Evolutionary conservation across 2,113 vertebrate genomes (phyloP), one percentile per base, ranked within the genome.

Genomic region (Arothron firmamentum): DNA sequence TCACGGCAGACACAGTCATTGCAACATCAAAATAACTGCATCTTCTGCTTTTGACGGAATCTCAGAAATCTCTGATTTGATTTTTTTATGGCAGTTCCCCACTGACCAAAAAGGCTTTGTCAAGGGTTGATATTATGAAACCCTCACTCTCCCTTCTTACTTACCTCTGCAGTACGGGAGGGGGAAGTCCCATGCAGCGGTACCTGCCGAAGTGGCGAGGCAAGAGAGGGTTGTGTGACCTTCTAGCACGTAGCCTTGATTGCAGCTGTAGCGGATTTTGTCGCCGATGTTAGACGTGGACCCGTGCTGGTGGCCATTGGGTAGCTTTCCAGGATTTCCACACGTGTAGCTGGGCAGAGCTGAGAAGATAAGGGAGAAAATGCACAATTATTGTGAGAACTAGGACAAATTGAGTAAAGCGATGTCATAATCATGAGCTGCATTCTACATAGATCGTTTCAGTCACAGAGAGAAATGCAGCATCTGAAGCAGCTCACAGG

Each of bases 261-360:
- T 95, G 79, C 97, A 99, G 92, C 95, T 96, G 87, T 94, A 99
- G 48, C 96, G 93, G 86, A 98, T 95, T 87, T 95, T 96, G 90
- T 98, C 95, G 0, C 97, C 97, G 0, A 99, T 89, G 82, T 93
- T 96, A 90, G 96, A 99, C 2, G 93, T 95, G 0, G 92, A 90
- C 1, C 96, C 97, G 28, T 98, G 97, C 84, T 97, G 96, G 58
- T 94, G 46, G 48, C 96, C 96, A 0, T 99, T 98, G 78, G 90
- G 90, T 68, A 98, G 92, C 79, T 92, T 88, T 18, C 97, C 97
- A 0, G 97, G 97, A 70, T 97, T 98, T 52, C 97, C 97, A 2
- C 97, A 99, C 0, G 95, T 98, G 74, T 98, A 96, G 68, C 97
- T 98, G 28, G 96, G 95, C 52, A 99, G 90, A 69, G 94, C 97